These are phyloP conservation scores for Misgurnus mizolepis DNA, from an alignment of 2,113 vertebrate genomes.

Conservation along the genomic window DNA sequence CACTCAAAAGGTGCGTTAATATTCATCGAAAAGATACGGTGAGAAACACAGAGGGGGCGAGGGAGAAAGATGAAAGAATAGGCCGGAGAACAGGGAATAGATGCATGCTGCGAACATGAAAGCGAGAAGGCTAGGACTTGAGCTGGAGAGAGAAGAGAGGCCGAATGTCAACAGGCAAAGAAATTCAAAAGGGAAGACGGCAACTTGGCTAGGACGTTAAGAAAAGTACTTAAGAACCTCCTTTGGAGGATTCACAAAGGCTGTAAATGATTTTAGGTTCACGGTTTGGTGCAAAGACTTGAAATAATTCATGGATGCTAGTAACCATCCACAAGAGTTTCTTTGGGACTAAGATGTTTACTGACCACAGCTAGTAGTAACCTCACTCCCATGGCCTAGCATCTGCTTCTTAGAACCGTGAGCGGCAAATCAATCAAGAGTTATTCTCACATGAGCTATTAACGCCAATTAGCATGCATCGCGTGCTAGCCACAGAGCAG, in stretches of 20 bases:
- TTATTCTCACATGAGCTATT: conserved; percentile 38
- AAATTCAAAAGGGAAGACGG: not conserved
- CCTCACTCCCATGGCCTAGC: not conserved
- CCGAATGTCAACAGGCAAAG: conserved; percentile 6
- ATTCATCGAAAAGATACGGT: conserved; percentile 41
- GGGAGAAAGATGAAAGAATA: conserved; percentile 28
- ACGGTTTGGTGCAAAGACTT: not conserved
- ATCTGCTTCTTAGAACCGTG: conserved; percentile 9
- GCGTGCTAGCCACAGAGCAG: conserved; percentile 1
- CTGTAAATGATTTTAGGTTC: not conserved
- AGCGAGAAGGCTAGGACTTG: not conserved
- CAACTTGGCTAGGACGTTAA: not conserved
- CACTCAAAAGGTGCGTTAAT: conserved; percentile 51
- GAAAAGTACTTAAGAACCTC: not conserved
- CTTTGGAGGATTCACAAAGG: not conserved
- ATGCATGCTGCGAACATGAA: conserved; percentile 3
- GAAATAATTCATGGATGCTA: not conserved
- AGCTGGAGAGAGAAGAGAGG: not conserved
- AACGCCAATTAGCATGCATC: conserved; percentile 8
- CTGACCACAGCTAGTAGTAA: not conserved
- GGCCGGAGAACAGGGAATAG: conserved; percentile 13
- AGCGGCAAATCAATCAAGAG: conserved; percentile 3
- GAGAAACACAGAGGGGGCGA: not conserved
- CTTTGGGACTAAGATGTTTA: not conserved
- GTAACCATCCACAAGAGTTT: not conserved